Evolutionary conservation across 2,888 invertebrate species (phyloP), one percentile per base, ranked within the genome.

Genomic region (Spicauda simplicius): DNA sequence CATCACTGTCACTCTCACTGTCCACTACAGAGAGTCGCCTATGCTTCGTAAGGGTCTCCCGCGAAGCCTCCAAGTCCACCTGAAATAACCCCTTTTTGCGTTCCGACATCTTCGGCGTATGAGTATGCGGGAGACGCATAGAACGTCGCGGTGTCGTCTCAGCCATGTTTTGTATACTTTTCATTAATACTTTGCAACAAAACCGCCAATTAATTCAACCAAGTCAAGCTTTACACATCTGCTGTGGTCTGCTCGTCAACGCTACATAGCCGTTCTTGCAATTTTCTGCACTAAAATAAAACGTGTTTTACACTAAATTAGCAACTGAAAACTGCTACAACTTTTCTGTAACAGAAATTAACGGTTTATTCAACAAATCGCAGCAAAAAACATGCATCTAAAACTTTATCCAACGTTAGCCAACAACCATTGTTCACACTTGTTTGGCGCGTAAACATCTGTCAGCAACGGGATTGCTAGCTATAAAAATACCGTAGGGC

Each of bases 71-170:
- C 48, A 68, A 62, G 64, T 85, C 81, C 12, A 74, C 73, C 78
- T 94, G 94, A 77, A 96, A 96, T 72, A 96, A 87, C 72, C 94
- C 94, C 72, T 95, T 94, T 77, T 96, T 95, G 33, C 95, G 91
- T 73, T 95, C 95, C 0, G 94, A 91, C 81, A 95, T 89, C 76
- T 94, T 94, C 2, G 95, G 94, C 1, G 95, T 95, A 72, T 93
- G 91, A 56, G 74, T 84, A 66, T 88, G 86, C 11, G 87, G 85
- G 68, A 84, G 72, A 12, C 91, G 85, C 68, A 86, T 74, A 18
- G 90, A 90, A 67, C 91, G 87, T 52, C 91, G 82, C 14, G 93
- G 93, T 25, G 93, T 92, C 70, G 77, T 80, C 73, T 87, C 80
- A 73, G 92, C 83, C 92, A 92, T 93, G 33, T 73, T 74, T 74